Evolutionary conservation across 2,888 invertebrate species (phyloP).

Genomic region (Lypha dubia): DNA sequence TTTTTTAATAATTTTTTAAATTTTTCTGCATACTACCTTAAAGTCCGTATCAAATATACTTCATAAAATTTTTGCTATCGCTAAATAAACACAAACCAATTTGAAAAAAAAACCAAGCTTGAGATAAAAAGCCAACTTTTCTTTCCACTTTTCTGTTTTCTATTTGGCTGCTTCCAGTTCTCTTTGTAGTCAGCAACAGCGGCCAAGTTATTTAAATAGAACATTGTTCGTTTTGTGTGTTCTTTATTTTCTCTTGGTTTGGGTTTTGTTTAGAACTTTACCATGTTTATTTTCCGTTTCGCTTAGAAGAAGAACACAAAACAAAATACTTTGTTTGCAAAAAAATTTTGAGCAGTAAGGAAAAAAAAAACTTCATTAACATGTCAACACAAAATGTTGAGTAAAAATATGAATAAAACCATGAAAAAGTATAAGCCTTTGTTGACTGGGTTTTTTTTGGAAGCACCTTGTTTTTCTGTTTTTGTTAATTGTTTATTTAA

Average conservation of each 20-base stretch:
- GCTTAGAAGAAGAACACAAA: conserved; percentile 12
- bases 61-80: not conserved
- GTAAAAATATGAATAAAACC: not conserved
- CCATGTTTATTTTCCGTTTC: conserved; percentile 34
- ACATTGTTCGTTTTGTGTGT: conserved; percentile 21
- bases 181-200: conserved; percentile 60
- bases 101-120: not conserved
- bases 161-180: conserved; percentile 30
- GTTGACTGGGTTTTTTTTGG: conserved; percentile 40
- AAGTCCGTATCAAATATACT: not conserved
- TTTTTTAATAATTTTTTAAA: too few relatives aligned
- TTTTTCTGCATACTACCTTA: too few relatives aligned
- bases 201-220: conserved; percentile 53
- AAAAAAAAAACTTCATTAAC: conserved; percentile 72
- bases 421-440: conserved; percentile 38
- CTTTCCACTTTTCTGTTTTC: not conserved
- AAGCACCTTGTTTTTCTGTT: conserved; percentile 9
- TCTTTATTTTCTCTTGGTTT: conserved; percentile 31
- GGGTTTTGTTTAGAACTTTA: conserved; percentile 55
- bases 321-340: conserved; percentile 44
- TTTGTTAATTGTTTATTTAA: conserved; percentile 30
- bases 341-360: conserved; percentile 28
- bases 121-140: conserved; percentile 1
- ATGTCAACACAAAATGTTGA: conserved; percentile 73
- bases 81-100: not conserved